A percentile compares a stretch with the other conserved stretches of the same genome.
These are phyloP conservation scores for Diachasmimorpha longicaudata DNA, from an alignment of 1,140 invertebrate species.

Conservation along the genomic window DNA sequence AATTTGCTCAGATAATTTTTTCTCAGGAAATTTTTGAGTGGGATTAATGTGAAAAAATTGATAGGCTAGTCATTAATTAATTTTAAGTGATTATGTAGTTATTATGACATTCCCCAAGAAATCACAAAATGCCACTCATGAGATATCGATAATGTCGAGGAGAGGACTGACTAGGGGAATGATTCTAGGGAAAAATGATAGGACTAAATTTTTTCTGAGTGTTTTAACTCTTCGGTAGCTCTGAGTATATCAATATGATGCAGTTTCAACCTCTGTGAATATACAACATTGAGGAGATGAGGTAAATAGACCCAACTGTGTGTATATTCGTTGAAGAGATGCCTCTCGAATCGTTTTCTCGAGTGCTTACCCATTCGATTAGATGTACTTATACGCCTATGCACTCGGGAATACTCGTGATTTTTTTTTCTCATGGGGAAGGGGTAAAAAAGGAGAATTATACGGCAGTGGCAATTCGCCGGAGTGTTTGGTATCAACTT, in stretches of 20 bases:
- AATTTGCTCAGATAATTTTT: no score
- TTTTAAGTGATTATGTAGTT: no score
- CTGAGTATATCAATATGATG: not conserved
- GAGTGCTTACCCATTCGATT: not conserved
- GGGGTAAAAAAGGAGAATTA: not conserved
- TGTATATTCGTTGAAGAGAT: not conserved
- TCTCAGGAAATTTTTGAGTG: no score
- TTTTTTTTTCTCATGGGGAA: not conserved
- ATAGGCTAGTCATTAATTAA: no score
- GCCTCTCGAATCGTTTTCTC: not conserved
- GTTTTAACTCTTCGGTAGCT: no score
- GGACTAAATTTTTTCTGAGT: no score
- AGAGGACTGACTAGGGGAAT: no score
- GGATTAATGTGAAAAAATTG: no score
- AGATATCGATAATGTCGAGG: no score
- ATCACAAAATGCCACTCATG: no score
- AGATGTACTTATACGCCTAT: not conserved
- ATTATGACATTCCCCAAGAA: no score
- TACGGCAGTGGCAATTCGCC: not conserved
- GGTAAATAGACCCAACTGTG: not conserved
- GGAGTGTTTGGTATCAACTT: not conserved
- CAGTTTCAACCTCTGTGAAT: not conserved
- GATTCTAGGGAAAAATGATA: no score
- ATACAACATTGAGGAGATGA: not conserved
- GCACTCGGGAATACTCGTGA: not conserved